Evolutionary conservation across 2,888 invertebrate genomes (phyloP).

Genomic region (Salpingus planirostris): DNA sequence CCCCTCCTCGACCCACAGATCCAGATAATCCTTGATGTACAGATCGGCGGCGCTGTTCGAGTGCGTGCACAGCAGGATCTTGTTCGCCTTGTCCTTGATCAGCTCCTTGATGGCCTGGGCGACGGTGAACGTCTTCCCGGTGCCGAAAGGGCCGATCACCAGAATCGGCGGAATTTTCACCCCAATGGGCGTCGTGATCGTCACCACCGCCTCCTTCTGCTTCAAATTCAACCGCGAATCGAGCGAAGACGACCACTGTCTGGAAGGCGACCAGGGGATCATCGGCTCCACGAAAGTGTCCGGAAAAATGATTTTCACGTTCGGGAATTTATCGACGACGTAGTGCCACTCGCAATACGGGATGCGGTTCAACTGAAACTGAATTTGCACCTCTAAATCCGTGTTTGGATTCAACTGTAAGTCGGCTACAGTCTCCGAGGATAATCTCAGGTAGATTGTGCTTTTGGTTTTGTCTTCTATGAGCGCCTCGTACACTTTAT

Average conservation of each 20-base stretch:
- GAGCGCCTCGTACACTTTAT: conserved; percentile 60
- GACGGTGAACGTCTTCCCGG: conserved; percentile 77
- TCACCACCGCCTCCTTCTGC: conserved; percentile 69
- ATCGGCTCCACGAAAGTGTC: conserved; percentile 52
- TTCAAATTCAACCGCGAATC: conserved; percentile 62
- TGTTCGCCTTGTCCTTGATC: conserved; percentile 51
- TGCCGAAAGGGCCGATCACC: conserved; percentile 73
- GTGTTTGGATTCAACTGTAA: conserved; percentile 52
- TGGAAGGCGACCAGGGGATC: conserved; percentile 61
- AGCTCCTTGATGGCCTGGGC: conserved; percentile 64
- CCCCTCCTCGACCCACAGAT: conserved; percentile 63
- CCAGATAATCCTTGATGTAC: conserved; percentile 75
- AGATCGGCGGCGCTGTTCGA: conserved; percentile 81
- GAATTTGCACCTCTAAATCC: conserved; percentile 61
- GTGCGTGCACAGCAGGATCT: conserved; percentile 76
- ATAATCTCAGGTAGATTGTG: conserved; percentile 64
- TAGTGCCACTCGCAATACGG: conserved; percentile 80
- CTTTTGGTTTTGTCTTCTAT: conserved; percentile 70
- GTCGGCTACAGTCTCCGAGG: conserved; percentile 55
- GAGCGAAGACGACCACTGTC: conserved; percentile 57
- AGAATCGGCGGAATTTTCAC: conserved; percentile 61
- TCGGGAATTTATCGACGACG: conserved; percentile 66
- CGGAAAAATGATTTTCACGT: conserved; percentile 58
- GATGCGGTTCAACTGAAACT: conserved; percentile 71
- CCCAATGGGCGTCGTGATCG: conserved; percentile 59